Conservation (phyloP, 2,797 vertebrate species). For the Borostomias antarcticus region DNA sequence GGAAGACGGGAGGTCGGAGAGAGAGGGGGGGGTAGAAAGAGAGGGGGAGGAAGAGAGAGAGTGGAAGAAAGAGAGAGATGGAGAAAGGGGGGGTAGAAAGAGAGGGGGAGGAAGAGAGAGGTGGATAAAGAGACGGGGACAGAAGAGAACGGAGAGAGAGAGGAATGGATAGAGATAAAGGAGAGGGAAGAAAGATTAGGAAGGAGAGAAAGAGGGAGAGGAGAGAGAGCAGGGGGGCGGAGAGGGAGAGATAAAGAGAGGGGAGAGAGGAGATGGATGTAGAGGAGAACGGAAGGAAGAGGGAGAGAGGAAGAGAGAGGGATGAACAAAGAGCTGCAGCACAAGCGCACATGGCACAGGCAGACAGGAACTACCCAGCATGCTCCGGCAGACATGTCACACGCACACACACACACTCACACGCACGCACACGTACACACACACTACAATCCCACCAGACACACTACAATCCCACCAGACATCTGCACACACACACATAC, state of each 20-base stretch:
- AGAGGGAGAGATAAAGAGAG: not conserved
- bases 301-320: constrained; percentile 6
- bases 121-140: not conserved
- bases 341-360: not conserved
- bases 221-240: not conserved
- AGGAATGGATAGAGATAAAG: not conserved
- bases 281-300: constrained; percentile 21
- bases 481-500: not conserved
- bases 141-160: not conserved
- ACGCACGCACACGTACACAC: not conserved
- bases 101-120: not conserved
- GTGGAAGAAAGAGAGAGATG: not conserved
- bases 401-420: not conserved
- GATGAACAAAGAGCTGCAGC: not conserved
- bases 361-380: constrained; percentile 5
- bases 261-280: not conserved
- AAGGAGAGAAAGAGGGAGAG: not conserved
- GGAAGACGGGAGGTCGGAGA: not conserved
- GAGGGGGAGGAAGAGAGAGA: not conserved
- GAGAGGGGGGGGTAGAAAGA: not conserved
- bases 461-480: not conserved
- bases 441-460: not conserved
- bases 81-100: constrained; percentile 1
- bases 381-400: not conserved
- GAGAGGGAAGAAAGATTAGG: not conserved